Evolutionary conservation across 2,113 vertebrate genomes (phyloP).

Genomic region (Illadopsis cleaveri): DNA sequence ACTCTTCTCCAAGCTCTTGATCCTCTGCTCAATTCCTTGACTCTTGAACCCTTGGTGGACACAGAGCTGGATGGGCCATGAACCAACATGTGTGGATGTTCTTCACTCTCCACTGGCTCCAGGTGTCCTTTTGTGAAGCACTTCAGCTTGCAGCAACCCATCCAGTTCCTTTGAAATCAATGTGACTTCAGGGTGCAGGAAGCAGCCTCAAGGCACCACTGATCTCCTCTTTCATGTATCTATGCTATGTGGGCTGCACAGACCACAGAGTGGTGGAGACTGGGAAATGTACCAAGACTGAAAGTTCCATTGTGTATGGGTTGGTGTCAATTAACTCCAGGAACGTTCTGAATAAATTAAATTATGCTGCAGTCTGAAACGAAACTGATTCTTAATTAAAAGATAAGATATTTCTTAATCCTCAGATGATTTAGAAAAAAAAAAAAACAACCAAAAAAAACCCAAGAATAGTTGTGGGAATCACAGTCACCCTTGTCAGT

Average conservation of each 20-base stretch:
- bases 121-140: neutral
- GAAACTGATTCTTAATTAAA: conserved; percentile 56
- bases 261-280: neutral
- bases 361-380: conserved; percentile 20
- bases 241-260: neutral
- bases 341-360: conserved; percentile 19
- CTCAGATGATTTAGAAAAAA: neutral
- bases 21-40: neutral
- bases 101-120: neutral
- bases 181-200: neutral
- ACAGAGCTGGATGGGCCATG: neutral
- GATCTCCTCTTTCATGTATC: neutral
- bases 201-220: neutral
- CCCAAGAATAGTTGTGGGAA: neutral
- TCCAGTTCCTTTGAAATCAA: neutral
- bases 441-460: no score
- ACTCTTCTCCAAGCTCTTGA: neutral
- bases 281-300: neutral
- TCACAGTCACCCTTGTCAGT: neutral
- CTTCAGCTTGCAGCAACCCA: neutral
- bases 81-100: neutral
- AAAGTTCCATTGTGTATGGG: neutral
- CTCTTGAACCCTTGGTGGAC: neutral
- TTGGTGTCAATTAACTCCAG: conserved; percentile 1
- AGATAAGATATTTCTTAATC: conserved; percentile 36